Evolutionary conservation across 2,888 invertebrate species (phyloP), one percentile per base, ranked within the genome.

Genomic region (Thumatha senex): DNA sequence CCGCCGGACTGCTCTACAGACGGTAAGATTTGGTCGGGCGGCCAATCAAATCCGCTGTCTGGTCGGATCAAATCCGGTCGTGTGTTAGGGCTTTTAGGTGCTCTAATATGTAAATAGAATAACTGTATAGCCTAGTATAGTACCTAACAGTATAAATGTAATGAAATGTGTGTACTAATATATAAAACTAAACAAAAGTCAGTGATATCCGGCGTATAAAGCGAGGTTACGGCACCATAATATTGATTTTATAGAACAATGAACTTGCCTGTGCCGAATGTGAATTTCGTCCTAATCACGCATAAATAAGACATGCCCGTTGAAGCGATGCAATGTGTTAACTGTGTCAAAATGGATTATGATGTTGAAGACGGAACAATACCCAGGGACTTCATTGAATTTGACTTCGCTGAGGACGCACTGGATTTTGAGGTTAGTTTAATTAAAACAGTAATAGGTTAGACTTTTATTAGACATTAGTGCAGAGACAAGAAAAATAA

Each of bases 371-470:
- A 90, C 44, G 90, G 90, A 18, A n/a, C n/a, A n/a, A 76, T 89
- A 43, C 84, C 86, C 10, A 79, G 76, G 36, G 89, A 90, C 51
- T 84, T 82, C 41, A 78, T 85, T 35, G 90, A 89, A 59, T 90
- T 77, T 56, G 90, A 91, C 63, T 89, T 89, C 46, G 87, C 89
- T 34, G 88, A 90, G 72, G 90, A 91, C 78, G 90, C 90, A 9
- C 61, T 88, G 68, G 88, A 89, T 64, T 90, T 87, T 77, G 90
- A 89, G 89, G 90, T 91, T 79, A 84, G 88, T 79, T 29, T 18
- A n/a, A 15, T 10, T 35, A 24, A 24, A 46, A 46, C 51, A 51
- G 47, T 39, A 47, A 47, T 40, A 46, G 47, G 34, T 50, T n/a
- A 7, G n/a, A 3, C 13, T 9, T 18, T n/a, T 2, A 34, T 34